Base-by-base conservation (phyloP, 2,888 invertebrate genomes). In the Piscicola geometra region DNA sequence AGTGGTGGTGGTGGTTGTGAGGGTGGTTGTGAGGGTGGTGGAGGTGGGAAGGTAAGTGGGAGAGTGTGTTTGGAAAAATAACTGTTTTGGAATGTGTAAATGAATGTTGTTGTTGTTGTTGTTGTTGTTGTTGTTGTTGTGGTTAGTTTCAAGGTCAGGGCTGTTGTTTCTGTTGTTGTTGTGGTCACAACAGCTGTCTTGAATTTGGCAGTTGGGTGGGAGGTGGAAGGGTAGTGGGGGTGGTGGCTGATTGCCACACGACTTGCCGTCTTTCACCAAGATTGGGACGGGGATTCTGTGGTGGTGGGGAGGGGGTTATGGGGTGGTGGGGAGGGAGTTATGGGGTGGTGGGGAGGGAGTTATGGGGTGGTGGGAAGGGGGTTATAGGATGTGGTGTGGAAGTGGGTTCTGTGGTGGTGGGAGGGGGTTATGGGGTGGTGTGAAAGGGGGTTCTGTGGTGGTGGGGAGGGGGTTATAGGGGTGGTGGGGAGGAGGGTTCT, bases 261-360 rank as follows among this genome's bases (percentile, higher is more conserved):
- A n/a, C n/a, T 72, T 72, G 28, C 72, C 72, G 33, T 72, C 72
- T 36, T 72, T 72, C 35, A 72, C 72, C 35, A 72, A 72, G 35
- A 72, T 35, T n/a, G 72, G 72, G 60, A 72, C 52, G 30, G 56
- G 72, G 15, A 72, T 52, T 33, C 72, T 72, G 32, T 25, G 3
- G 67, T 3, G 28, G 30, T 5, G 33, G 33, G 15, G 33, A 32
- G 3, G 33, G 5, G 3, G 30, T 33, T 67, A 30, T 47, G 50
- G 50, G 21, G 50, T 9, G 21, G 9, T 47, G 9, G 9, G 50
- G 21, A 47, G 50, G 9, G 50, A 47, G 21, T 15, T 47, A 15
- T 15, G 9, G 50, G 50, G 9, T 21, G 21, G 21, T 15, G 21
- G 50, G 50, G 21, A 15, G 9, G 50, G 21, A 47, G 50, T 47